phyloP scores from a whole-genome alignment of 2,113 vertebrate species.

The Lonchura striata region DNA sequence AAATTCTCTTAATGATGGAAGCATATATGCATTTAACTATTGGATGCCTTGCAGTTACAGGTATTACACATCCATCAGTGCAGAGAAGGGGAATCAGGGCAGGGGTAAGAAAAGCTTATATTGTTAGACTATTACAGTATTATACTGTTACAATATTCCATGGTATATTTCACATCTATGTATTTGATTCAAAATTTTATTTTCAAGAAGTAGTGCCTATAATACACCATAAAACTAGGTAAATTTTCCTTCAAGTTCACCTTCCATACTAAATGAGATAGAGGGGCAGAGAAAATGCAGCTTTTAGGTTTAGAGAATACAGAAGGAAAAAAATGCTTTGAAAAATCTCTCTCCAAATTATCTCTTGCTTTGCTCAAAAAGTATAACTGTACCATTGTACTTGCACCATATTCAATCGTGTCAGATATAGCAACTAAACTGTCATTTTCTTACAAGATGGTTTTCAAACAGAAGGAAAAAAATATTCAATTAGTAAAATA shows the following conservation, averaged over 20 bases:
- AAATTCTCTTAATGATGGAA: constrained; percentile 49
- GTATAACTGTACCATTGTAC: not conserved
- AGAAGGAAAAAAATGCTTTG: not conserved
- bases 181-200: not conserved
- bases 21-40: constrained; percentile 43
- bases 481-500: not conserved
- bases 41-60: constrained; percentile 62
- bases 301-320: not conserved
- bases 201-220: constrained; percentile 33
- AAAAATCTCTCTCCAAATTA: not conserved
- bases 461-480: not conserved
- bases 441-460: not conserved
- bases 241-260: constrained; percentile 55
- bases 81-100: not conserved
- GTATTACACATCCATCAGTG: constrained; percentile 57
- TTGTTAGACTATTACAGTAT: not conserved
- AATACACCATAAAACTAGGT: constrained; percentile 4
- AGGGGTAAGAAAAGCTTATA: not conserved
- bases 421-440: not conserved
- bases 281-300: not conserved
- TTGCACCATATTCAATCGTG: not conserved
- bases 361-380: not conserved
- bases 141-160: not conserved
- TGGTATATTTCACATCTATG: not conserved
- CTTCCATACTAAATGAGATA: constrained; percentile 68